phyloP scores from a whole-genome alignment of 2,797 vertebrate genomes.

The Taeniopygia guttata region DNA sequence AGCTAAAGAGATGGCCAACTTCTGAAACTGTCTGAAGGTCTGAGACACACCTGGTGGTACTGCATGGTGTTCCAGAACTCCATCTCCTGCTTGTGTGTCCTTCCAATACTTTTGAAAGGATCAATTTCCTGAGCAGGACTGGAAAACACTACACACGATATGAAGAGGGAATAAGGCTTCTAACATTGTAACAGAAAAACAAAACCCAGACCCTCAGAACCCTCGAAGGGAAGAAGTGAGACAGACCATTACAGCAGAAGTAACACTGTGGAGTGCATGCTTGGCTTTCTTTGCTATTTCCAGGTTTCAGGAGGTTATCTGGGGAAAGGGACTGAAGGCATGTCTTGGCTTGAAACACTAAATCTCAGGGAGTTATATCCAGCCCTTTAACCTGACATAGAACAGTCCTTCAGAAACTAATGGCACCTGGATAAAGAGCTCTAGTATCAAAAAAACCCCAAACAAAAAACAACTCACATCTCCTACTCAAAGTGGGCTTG shows the following conservation, averaged over 20 bases:
- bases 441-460: background rate
- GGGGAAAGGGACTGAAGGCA: background rate
- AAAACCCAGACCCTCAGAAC: background rate
- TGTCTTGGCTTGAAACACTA: background rate
- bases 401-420: background rate
- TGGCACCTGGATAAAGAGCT: background rate
- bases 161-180: background rate
- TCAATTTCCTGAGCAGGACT: background rate
- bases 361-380: background rate
- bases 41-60: background rate
- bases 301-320: fast-evolving
- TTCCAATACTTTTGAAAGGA: background rate
- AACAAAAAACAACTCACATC: background rate
- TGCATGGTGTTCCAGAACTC: background rate
- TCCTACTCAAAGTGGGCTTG: background rate
- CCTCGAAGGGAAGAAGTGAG: background rate
- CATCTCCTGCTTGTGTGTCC: background rate
- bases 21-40: background rate
- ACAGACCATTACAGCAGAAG: background rate
- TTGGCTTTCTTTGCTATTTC: background rate
- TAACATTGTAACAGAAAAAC: fast-evolving
- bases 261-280: fast-evolving
- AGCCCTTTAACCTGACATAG: background rate
- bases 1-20: background rate
- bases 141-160: fast-evolving